phyloP scores from a whole-genome alignment of 2,797 vertebrate species.

The Steatocranus sp. region DNA sequence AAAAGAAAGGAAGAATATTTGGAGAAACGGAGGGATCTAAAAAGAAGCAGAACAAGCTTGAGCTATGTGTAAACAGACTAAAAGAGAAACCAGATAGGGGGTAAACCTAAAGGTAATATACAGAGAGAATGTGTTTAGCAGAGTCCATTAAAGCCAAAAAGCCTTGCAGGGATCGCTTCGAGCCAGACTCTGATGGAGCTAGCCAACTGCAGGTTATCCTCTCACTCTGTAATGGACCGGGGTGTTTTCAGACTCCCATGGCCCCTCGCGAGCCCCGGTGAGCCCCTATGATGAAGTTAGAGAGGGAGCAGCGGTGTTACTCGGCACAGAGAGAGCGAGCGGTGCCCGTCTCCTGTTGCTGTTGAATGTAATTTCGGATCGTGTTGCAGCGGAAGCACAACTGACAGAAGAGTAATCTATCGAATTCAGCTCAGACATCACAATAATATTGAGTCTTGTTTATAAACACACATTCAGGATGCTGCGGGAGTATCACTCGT shows the following conservation, averaged over 20 bases:
- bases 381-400: constrained; percentile 67
- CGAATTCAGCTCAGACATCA: constrained; percentile 74
- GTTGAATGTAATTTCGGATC: constrained; percentile 71
- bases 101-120: constrained; percentile 68
- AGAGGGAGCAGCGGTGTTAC: constrained; percentile 40
- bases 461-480: constrained; percentile 71
- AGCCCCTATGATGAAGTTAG: constrained; percentile 74
- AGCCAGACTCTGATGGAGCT: constrained; percentile 66
- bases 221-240: constrained; percentile 69
- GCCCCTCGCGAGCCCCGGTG: constrained; percentile 49
- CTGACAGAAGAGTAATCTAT: constrained; percentile 73
- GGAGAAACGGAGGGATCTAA: background rate
- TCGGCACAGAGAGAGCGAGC: constrained; percentile 28
- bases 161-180: constrained; percentile 63
- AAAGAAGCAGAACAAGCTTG: constrained; percentile 15
- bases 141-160: constrained; percentile 76
- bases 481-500: constrained; percentile 52
- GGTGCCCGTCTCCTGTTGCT: constrained; percentile 65
- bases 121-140: constrained; percentile 73
- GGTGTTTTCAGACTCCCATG: constrained; percentile 69
- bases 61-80: constrained; percentile 49
- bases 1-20: background rate
- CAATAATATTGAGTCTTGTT: constrained; percentile 77
- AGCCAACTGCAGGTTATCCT: constrained; percentile 63
- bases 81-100: constrained; percentile 70